phyloP scores from a whole-genome alignment of 2,797 vertebrate genomes.

The Hybognathus amarus region DNA sequence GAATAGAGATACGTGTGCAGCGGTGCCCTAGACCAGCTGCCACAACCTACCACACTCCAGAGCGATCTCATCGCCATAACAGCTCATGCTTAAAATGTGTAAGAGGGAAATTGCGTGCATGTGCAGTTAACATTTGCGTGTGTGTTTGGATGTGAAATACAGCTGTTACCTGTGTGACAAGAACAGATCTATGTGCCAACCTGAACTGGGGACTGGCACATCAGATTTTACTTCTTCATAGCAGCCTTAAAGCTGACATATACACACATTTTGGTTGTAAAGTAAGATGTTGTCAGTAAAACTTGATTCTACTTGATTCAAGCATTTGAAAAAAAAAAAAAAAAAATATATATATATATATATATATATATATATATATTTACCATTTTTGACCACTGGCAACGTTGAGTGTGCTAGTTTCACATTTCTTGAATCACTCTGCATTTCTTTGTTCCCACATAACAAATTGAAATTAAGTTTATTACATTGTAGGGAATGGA shows the following conservation, averaged over 20 bases:
- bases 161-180: conserved; percentile 59
- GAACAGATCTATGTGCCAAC: conserved; percentile 56
- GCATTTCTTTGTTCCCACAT: neutral
- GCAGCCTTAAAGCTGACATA: conserved; percentile 8
- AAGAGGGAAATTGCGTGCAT: conserved; percentile 32
- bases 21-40: conserved; percentile 63
- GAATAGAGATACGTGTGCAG: conserved; percentile 62
- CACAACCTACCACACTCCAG: conserved; percentile 54
- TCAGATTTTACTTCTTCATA: conserved; percentile 28
- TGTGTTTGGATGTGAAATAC: conserved; percentile 4
- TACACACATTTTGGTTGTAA: conserved; percentile 3
- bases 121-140: conserved; percentile 50
- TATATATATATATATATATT: no score
- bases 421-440: neutral
- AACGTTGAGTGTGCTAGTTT: neutral
- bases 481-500: neutral
- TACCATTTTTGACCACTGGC: neutral
- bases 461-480: neutral
- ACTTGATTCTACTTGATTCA: no score
- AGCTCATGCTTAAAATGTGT: conserved; percentile 41
- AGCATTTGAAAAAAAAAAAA: no score
- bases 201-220: conserved; percentile 35
- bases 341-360: no score
- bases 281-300: neutral
- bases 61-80: conserved; percentile 50